These are phyloP conservation scores for Drosophila cardini DNA, from an alignment of 1,140 invertebrate genomes.

Conservation along the genomic window DNA sequence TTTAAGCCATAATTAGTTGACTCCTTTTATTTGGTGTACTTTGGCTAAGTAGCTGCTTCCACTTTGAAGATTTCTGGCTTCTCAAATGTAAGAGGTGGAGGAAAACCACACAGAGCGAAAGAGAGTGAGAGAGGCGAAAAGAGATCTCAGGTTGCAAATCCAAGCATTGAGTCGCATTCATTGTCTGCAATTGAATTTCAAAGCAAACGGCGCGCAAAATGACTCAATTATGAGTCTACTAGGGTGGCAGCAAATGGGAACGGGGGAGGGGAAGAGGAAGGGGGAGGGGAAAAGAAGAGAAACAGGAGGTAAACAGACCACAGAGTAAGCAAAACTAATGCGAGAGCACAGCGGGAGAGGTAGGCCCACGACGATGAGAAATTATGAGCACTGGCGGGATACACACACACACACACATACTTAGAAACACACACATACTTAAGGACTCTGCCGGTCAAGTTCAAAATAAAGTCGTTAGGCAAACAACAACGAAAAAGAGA, in stretches of 20 bases:
- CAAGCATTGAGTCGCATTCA: constrained; percentile 42
- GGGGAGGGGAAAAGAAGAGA: not conserved
- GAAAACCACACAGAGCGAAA: too few species aligned
- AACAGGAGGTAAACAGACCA: constrained; percentile 29
- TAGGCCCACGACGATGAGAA: constrained; percentile 13
- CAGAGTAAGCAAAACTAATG: constrained; percentile 68
- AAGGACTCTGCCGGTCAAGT: constrained; percentile 51
- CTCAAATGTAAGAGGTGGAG: not conserved
- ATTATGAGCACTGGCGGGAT: not conserved
- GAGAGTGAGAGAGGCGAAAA: not conserved
- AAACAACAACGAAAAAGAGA: constrained; percentile 50
- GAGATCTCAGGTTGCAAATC: constrained; percentile 2
- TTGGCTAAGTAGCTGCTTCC: constrained; percentile 21
- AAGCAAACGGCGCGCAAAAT: constrained; percentile 73
- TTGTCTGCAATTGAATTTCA: constrained; percentile 68
- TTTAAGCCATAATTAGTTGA: constrained; percentile 38
- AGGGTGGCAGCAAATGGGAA: not conserved
- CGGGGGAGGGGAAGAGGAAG: not conserved
- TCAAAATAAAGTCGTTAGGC: constrained; percentile 74
- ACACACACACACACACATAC: not conserved
- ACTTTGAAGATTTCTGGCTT: constrained; percentile 22
- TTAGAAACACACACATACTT: not conserved
- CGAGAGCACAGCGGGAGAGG: constrained; percentile 52
- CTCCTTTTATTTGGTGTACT: constrained; percentile 1
- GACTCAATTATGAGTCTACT: constrained; percentile 66